phyloP scores from a whole-genome alignment of 35 echinoderm and acorn worm genomes.

The Acanthaster planci region DNA sequence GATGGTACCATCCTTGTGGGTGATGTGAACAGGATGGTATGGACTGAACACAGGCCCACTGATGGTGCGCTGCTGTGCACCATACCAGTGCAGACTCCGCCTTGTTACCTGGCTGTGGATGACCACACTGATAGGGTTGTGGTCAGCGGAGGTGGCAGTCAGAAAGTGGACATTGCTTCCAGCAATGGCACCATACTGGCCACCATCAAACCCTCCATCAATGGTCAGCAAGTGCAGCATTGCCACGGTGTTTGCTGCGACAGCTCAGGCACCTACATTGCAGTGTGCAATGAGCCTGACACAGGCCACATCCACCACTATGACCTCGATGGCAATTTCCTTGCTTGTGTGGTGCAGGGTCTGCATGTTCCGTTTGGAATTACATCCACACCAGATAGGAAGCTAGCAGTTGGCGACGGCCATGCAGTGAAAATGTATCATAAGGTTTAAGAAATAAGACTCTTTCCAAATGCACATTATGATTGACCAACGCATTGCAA shows the following conservation, averaged over 20 bases:
- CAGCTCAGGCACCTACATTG: background rate
- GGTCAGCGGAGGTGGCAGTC: background rate
- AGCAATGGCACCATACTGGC: background rate
- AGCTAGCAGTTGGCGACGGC: too few species aligned
- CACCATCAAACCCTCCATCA: background rate
- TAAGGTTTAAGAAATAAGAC: too few species aligned
- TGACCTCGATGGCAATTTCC: too few species aligned
- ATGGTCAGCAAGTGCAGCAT: background rate
- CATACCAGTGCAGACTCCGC: background rate
- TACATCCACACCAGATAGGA: too few species aligned
- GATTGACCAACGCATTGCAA: too few species aligned
- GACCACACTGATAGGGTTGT: background rate
- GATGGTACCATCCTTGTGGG: too few species aligned
- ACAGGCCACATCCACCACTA: background rate
- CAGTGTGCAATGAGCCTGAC: background rate
- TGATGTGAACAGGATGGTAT: too few species aligned
- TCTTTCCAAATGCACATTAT: too few species aligned
- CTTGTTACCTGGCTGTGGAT: background rate
- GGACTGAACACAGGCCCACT: too few species aligned
- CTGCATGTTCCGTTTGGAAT: too few species aligned
- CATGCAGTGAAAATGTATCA: too few species aligned
- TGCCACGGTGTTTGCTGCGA: background rate
- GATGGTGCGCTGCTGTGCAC: background rate
- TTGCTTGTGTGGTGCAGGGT: too few species aligned
- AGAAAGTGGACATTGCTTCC: background rate